A percentile compares a stretch with the other conserved stretches of the same genome.
phyloP scores from a whole-genome alignment of 2,797 vertebrate species.

The Scyliorhinus canicula region DNA sequence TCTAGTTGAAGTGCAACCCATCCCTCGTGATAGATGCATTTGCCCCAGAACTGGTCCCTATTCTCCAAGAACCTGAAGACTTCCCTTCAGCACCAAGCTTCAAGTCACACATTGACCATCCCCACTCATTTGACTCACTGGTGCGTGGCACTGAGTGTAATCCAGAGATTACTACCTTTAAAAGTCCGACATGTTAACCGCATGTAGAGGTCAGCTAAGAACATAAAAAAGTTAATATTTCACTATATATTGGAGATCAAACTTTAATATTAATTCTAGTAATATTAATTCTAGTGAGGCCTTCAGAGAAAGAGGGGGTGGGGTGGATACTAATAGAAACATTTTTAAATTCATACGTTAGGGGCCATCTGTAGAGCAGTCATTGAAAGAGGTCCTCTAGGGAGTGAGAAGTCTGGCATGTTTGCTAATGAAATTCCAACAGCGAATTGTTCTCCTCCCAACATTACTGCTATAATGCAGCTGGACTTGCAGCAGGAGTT shows the following conservation, averaged over 20 bases:
- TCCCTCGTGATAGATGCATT: too few species aligned
- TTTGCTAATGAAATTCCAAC: not conserved
- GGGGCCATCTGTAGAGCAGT: not conserved
- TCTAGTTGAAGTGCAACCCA: not conserved
- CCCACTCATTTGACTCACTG: not conserved
- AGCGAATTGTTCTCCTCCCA: not conserved
- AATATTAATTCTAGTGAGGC: not conserved
- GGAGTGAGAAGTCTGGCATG: not conserved
- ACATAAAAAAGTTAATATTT: not conserved
- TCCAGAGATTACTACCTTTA: too few species aligned
- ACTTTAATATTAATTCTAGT: too few species aligned
- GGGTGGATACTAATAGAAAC: not conserved
- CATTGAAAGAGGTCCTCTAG: not conserved
- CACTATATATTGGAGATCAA: not conserved
- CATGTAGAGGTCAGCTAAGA: not conserved
- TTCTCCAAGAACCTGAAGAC: not conserved
- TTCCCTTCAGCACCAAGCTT: too few species aligned
- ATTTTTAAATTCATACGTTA: not conserved
- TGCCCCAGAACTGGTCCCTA: not conserved
- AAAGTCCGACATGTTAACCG: not conserved
- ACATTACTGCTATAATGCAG: not conserved
- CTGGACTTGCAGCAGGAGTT: not conserved
- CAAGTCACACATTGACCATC: too few species aligned
- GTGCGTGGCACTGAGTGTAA: too few species aligned
- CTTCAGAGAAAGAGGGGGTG: not conserved